Conservation (phyloP, 2,888 invertebrate species). For the Eristalis pertinax region DNA sequence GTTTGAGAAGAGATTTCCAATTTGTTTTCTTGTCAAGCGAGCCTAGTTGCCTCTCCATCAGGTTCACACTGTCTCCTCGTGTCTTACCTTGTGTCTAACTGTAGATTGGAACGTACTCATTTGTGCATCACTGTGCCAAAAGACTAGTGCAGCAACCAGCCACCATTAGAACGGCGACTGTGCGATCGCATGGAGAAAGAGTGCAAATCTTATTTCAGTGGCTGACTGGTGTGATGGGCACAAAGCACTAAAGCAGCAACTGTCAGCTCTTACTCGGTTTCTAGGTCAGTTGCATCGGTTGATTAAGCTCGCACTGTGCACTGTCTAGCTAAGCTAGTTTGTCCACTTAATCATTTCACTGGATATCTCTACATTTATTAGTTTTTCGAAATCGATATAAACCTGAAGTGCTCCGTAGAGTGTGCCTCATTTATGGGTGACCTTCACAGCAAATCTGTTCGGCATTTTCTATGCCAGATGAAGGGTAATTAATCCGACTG, state of each 20-base stretch:
- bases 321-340: neutral
- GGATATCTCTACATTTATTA: neutral
- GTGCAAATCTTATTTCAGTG: conserved; percentile 50
- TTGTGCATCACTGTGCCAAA: conserved; percentile 35
- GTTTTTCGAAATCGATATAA: neutral
- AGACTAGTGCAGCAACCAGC: conserved; percentile 16
- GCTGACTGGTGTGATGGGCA: conserved; percentile 28
- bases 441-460: conserved; percentile 17
- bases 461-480: conserved; percentile 11
- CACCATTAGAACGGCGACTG: conserved; percentile 27
- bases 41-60: conserved; percentile 35
- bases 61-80: conserved; percentile 42
- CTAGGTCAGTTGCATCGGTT: conserved; percentile 52
- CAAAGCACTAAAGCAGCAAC: conserved; percentile 17
- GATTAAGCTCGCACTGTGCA: conserved; percentile 20
- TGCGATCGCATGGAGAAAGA: conserved; percentile 29
- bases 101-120: conserved; percentile 39
- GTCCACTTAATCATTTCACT: conserved; percentile 17
- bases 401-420: neutral
- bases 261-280: conserved; percentile 57
- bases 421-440: conserved; percentile 17
- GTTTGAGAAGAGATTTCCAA: conserved; percentile 67
- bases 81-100: conserved; percentile 34
- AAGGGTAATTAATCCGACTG: conserved; percentile 45
- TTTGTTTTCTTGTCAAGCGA: conserved; percentile 69